Conservation (phyloP, 2,113 vertebrate species). For the Colinus virginianus region DNA sequence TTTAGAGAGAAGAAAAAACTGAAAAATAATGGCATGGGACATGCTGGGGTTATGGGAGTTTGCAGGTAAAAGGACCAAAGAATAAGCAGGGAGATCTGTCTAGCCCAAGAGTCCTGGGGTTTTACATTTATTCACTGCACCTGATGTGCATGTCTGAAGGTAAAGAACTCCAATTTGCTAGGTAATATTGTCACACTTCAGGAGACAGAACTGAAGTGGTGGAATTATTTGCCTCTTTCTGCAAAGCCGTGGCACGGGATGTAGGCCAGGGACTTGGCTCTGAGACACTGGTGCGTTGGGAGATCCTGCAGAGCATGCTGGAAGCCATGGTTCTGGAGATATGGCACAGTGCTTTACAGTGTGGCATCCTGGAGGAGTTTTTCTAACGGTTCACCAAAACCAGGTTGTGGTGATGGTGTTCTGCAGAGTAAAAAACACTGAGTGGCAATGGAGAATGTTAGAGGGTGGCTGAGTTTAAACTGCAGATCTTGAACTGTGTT, state of each 20-base stretch:
- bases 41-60: not conserved
- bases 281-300: not conserved
- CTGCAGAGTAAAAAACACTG: not conserved
- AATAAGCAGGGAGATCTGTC: not conserved
- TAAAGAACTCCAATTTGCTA: not conserved
- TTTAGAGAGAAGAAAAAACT: not conserved
- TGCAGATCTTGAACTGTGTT: not conserved
- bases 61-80: not conserved
- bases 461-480: not conserved
- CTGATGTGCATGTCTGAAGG: not conserved
- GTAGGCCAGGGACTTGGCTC: not conserved
- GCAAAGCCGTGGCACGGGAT: too few species aligned
- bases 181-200: not conserved
- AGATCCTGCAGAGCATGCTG: not conserved
- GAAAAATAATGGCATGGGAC: fast-evolving
- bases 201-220: not conserved
- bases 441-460: not conserved
- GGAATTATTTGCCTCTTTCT: not conserved
- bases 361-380: not conserved
- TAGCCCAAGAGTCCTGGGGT: not conserved
- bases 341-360: not conserved
- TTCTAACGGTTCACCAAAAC: not conserved
- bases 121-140: not conserved
- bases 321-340: not conserved
- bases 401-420: not conserved